A percentile compares a stretch with the other conserved stretches of the same genome.
Conservation (phyloP, 1,140 invertebrate genomes). For the Pogonomyrmex californicus region DNA sequence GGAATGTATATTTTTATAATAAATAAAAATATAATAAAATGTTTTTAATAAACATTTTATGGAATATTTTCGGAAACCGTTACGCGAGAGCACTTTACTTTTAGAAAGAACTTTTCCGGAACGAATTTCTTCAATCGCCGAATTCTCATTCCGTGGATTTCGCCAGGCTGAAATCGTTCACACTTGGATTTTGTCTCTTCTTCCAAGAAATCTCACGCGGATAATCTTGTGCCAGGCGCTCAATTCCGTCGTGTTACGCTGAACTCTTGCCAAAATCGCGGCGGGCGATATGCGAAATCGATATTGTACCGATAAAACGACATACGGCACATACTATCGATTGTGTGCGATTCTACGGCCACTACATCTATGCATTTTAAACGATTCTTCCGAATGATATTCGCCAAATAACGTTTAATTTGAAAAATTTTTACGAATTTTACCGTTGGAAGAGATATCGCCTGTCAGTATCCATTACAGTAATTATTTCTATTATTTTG, state of each 20-base stretch:
- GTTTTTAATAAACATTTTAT: neutral
- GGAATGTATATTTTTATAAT: too few species aligned
- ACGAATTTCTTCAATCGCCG: constrained; percentile 15
- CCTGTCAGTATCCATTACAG: neutral
- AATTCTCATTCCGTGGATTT: constrained; percentile 29
- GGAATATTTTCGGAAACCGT: neutral
- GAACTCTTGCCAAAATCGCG: constrained; percentile 41
- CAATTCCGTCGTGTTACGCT: constrained; percentile 36
- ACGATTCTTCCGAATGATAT: neutral
- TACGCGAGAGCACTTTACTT: neutral
- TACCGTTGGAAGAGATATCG: neutral
- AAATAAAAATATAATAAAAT: neutral
- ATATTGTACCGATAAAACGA: constrained; percentile 7
- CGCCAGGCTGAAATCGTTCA: constrained; percentile 29
- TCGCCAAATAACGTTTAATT: neutral
- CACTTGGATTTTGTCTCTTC: constrained; percentile 53
- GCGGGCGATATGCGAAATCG: constrained; percentile 12
- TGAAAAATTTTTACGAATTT: neutral
- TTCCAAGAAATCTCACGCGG: constrained; percentile 36
- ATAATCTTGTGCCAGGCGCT: constrained; percentile 42
- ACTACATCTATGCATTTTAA: neutral
- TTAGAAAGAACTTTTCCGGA: neutral
- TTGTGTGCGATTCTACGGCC: neutral
- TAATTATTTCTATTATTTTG: neutral
- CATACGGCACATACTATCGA: neutral